phyloP scores from a whole-genome alignment of 2,888 invertebrate species.

The Polydrusus pterygomalis region DNA sequence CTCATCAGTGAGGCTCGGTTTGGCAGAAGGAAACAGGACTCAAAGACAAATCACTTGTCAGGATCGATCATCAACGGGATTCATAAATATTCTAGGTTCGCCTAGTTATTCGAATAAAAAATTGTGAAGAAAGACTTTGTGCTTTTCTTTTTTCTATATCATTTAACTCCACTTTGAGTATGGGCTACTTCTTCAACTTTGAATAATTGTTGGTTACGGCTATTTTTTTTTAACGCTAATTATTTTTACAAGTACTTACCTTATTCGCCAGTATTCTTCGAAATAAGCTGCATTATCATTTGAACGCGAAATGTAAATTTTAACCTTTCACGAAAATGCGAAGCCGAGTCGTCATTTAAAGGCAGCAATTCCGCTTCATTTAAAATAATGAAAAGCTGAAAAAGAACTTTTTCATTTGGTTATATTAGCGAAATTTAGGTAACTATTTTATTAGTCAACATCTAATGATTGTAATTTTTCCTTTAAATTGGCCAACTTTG shows the following conservation, averaged over 20 bases:
- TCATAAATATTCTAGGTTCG: too few species aligned
- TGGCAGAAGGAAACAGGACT: too few species aligned
- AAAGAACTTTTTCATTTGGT: conserved; percentile 15
- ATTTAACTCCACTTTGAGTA: too few species aligned
- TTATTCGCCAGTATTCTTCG: background rate
- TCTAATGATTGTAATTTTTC: conserved; percentile 9
- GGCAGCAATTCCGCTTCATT: conserved; percentile 13
- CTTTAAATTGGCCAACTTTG: background rate
- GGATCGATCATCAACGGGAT: too few species aligned
- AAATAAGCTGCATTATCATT: conserved; percentile 11
- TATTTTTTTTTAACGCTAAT: too few species aligned
- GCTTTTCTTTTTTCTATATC: too few species aligned
- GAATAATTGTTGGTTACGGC: too few species aligned
- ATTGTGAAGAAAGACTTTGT: too few species aligned
- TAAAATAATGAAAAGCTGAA: conserved; percentile 24
- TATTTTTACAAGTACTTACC: background rate
- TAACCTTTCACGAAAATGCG: conserved; percentile 17
- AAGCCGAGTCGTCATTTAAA: conserved; percentile 6
- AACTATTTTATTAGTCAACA: conserved; percentile 6
- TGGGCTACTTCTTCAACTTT: too few species aligned
- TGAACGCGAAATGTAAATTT: conserved; percentile 13
- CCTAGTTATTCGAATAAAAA: too few species aligned
- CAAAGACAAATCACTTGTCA: too few species aligned
- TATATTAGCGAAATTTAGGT: conserved; percentile 22
- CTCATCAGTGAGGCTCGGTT: too few species aligned